A percentile compares a stretch with the other conserved stretches of the same genome.
Conservation (phyloP, 2,888 invertebrate species). For the Buathra laborator region DNA sequence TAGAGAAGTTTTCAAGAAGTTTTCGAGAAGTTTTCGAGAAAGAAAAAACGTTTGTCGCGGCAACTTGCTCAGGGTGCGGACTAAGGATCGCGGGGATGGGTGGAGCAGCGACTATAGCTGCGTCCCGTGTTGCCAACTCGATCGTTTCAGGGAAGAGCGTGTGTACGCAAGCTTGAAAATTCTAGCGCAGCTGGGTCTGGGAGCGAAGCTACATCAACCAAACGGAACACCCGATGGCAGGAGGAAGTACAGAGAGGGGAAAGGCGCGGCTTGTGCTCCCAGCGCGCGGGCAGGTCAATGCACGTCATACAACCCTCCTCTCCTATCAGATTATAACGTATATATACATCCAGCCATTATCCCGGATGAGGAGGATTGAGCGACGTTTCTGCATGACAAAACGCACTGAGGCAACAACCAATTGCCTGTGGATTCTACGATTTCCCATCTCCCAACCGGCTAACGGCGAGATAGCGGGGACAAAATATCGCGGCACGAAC, state of each 20-base stretch:
- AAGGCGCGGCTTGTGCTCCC: background rate
- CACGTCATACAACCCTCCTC: conserved; percentile 35
- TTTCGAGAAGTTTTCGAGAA: background rate
- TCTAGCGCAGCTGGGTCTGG: conserved; percentile 59
- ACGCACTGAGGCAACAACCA: conserved; percentile 31
- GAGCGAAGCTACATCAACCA: conserved; percentile 57
- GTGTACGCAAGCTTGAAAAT: conserved; percentile 61
- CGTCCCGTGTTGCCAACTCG: conserved; percentile 66
- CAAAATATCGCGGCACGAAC: conserved; percentile 12
- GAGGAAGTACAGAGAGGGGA: conserved; percentile 46
- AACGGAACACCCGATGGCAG: conserved; percentile 30
- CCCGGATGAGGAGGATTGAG: background rate
- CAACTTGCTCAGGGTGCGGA: conserved; percentile 7
- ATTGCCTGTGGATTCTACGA: conserved; percentile 38
- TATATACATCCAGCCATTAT: background rate
- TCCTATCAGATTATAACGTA: conserved; percentile 19
- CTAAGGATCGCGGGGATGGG: conserved; percentile 28
- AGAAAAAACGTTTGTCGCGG: background rate
- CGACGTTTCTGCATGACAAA: conserved; percentile 6
- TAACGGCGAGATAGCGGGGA: background rate
- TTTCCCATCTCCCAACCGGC: background rate
- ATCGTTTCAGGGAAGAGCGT: conserved; percentile 63
- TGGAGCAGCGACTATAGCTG: background rate
- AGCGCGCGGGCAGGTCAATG: conserved; percentile 52
- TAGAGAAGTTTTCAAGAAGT: background rate